phyloP scores from a whole-genome alignment of 2,888 invertebrate species.

The Phyto melanocephala region DNA sequence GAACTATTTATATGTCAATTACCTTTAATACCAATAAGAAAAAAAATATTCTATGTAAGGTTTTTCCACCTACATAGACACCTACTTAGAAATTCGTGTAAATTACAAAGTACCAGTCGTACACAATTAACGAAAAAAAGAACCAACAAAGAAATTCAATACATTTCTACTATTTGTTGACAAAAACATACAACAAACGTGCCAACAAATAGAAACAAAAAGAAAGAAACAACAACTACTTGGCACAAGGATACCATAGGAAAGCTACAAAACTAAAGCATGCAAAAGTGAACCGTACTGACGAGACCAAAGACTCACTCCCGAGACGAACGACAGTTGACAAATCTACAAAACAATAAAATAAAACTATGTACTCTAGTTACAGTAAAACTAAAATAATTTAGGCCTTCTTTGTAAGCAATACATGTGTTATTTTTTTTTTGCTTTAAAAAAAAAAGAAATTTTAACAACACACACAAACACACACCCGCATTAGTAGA shows the following conservation, averaged over 20 bases:
- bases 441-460: slow-evolving; percentile 4
- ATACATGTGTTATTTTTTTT: slow-evolving; percentile 42
- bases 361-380: slow-evolving; percentile 29
- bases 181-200: slow-evolving; percentile 35
- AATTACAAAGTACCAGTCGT: slow-evolving; percentile 52
- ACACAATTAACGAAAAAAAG: background rate
- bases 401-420: slow-evolving; percentile 58
- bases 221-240: slow-evolving; percentile 38
- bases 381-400: slow-evolving; percentile 25
- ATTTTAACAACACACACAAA: background rate
- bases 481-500: background rate
- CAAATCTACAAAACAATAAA: slow-evolving; percentile 63
- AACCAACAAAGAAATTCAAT: slow-evolving; percentile 50
- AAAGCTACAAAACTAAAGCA: slow-evolving; percentile 39
- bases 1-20: slow-evolving; percentile 63
- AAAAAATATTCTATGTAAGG: background rate
- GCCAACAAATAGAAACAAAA: background rate
- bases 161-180: slow-evolving; percentile 58
- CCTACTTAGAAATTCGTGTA: slow-evolving; percentile 50
- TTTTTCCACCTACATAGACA: slow-evolving; percentile 44
- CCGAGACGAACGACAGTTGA: slow-evolving; percentile 39
- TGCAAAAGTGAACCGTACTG: background rate
- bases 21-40: slow-evolving; percentile 36
- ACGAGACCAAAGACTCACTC: slow-evolving; percentile 31
- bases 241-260: slow-evolving; percentile 62